Conservation (phyloP, 2,113 vertebrate genomes). For the Lophura nycthemera region DNA sequence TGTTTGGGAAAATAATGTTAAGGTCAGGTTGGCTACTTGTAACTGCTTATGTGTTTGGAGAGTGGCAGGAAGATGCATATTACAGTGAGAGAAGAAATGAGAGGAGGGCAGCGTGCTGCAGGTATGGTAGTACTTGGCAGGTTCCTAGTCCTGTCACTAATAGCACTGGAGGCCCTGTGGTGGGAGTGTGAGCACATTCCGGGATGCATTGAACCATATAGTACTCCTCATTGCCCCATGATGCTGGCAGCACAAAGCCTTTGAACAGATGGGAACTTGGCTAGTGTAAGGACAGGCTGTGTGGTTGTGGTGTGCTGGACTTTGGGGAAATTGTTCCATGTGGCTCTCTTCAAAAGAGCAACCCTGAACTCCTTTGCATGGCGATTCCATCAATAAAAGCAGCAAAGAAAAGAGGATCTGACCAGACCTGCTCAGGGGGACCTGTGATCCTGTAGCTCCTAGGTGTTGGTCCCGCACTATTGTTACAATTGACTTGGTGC, state of each 20-base stretch:
- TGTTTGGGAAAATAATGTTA: not conserved
- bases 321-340: not conserved
- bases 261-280: too few relatives aligned
- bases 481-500: not conserved
- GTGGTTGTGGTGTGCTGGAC: not conserved
- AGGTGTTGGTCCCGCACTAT: not conserved
- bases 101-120: not conserved
- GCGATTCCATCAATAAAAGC: not conserved
- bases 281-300: not conserved
- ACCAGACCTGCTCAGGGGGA: not conserved
- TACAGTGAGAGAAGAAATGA: not conserved
- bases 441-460: not conserved
- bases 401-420: not conserved
- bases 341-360: not conserved
- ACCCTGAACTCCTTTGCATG: not conserved
- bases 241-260: not conserved
- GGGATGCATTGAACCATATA: not conserved
- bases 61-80: not conserved
- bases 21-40: not conserved
- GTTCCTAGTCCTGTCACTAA: not conserved
- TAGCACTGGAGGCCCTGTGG: not conserved
- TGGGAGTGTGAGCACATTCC: not conserved
- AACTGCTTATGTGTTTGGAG: not conserved
- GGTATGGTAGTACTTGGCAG: rapidly evolving
- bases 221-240: not conserved